phyloP scores from a whole-genome alignment of 2,888 invertebrate species.

The Cantharis lateralis region DNA sequence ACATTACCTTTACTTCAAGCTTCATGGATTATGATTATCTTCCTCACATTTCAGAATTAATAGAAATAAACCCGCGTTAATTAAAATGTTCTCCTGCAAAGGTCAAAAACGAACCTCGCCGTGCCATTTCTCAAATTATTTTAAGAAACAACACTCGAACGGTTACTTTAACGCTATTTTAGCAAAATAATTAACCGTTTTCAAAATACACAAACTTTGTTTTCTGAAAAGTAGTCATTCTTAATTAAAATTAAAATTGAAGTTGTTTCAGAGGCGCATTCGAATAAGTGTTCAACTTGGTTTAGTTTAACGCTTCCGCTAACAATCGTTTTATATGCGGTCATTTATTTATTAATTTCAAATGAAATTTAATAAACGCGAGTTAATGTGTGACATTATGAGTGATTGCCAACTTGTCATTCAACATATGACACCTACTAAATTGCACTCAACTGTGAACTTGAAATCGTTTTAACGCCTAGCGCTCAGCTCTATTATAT shows the following conservation, averaged over 20 bases:
- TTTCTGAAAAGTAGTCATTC: background rate
- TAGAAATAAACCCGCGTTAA: slow-evolving; percentile 10
- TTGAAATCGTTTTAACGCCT: slow-evolving; percentile 21
- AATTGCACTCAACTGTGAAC: slow-evolving; percentile 18
- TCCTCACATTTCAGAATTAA: slow-evolving; percentile 13
- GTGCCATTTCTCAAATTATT: background rate
- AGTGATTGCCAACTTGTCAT: slow-evolving; percentile 23
- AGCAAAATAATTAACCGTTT: background rate
- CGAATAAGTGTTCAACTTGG: background rate
- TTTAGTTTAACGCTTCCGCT: background rate
- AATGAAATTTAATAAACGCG: slow-evolving; percentile 15
- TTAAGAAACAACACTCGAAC: background rate
- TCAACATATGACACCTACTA: slow-evolving; percentile 15
- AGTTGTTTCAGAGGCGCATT: background rate
- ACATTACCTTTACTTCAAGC: slow-evolving; percentile 3
- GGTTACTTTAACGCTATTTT: background rate
- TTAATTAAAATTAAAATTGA: slow-evolving; percentile 11
- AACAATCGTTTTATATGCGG: background rate
- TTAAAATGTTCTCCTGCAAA: background rate
- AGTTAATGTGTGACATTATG: slow-evolving; percentile 11
- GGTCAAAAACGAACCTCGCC: background rate
- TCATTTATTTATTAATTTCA: background rate
- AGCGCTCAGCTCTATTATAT: slow-evolving; percentile 11
- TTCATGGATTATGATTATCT: slow-evolving; percentile 16
- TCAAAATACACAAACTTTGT: background rate